Base-by-base conservation (phyloP, 2,888 invertebrate genomes). In the Parochlus steinenii region DNA sequence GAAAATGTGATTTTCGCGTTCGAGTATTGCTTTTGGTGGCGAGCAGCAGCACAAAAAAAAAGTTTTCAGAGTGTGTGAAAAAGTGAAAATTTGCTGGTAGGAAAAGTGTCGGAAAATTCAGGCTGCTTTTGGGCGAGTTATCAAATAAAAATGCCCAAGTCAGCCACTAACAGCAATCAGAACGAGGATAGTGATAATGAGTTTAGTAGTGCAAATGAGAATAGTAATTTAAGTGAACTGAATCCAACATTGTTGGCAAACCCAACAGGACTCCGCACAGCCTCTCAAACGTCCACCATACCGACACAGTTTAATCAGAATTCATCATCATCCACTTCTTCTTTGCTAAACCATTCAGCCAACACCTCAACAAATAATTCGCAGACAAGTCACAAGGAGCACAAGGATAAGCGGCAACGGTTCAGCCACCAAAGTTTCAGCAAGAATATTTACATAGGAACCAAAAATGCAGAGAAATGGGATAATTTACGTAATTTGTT, bases 381-480 rank as follows among this genome's bases (percentile, higher is more conserved):
- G 15, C 33, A 33, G 18, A 22, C 16, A 8, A 38, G 37, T 24
- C n/a, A n/a, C n/a, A n/a, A 48, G 47, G 45, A 47, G 45, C 41
- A 46, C 48, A 42, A 52, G 47, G 44, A 46, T 50, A 38, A 45
- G 39, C 27, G 39, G 40, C 38, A 48, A 48, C n/a, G n/a, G 42
- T 57, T 55, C 45, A 55, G 56, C 12, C 55, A 56, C 42, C 59
- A 55, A 41, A 56, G 56, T 42, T 58, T 54, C 43, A 56, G 58
- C 40, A 59, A 56, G 46, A 58, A 58, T 44, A 58, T 67, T 46
- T 63, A 67, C 44, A 65, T 70, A 42, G 69, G 70, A 42, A 57
- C 62, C 36, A 58, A 60, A 46, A 70, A 70, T 48, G 64, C 68
- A 43, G 63, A 63, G 47, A 64, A 62, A 46, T 71, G 71, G 71